Evolutionary conservation across 64 coral and sea anemone species (phyloP).

Genomic region (Stichodactyla helianthus): DNA sequence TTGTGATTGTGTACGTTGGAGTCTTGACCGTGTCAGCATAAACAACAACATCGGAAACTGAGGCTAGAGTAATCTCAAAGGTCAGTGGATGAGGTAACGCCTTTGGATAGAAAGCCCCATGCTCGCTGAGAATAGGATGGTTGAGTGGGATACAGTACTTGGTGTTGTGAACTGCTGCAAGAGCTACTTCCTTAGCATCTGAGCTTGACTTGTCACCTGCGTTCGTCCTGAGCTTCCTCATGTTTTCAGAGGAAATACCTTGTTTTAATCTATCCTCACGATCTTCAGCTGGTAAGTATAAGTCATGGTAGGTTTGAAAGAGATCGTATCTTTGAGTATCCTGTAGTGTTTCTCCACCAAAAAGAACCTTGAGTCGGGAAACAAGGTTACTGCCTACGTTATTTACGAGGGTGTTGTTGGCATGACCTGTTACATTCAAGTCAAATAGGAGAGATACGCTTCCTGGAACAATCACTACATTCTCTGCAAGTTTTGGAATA

Average conservation of each 20-base stretch:
- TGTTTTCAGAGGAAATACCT: constrained; percentile 14
- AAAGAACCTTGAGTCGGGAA: neutral
- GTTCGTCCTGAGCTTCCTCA: constrained; percentile 16
- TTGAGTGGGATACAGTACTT: constrained; percentile 14
- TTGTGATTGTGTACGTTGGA: neutral
- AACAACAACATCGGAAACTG: neutral
- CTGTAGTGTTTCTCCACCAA: constrained; percentile 35
- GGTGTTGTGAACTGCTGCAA: constrained; percentile 1
- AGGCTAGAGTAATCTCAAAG: constrained; percentile 10
- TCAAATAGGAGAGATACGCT: constrained; percentile 19
- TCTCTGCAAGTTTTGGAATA: constrained; percentile 20
- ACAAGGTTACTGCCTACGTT: constrained; percentile 32
- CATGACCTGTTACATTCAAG: constrained; percentile 27
- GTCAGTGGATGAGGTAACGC: neutral
- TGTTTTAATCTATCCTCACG: constrained; percentile 17
- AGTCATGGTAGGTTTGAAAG: constrained; percentile 28
- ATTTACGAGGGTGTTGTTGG: constrained; percentile 33
- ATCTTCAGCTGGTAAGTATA: constrained; percentile 2
- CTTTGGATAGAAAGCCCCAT: constrained; percentile 23
- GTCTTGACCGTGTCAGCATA: neutral
- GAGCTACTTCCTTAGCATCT: constrained; percentile 11
- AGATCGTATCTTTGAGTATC: constrained; percentile 33
- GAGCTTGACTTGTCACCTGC: constrained; percentile 20
- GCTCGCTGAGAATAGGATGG: constrained; percentile 22
- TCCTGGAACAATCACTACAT: constrained; percentile 41